A percentile compares a stretch with the other conserved stretches of the same genome.
Evolutionary conservation across 2,113 vertebrate genomes (phyloP).

Genomic region (Rhineura floridana): DNA sequence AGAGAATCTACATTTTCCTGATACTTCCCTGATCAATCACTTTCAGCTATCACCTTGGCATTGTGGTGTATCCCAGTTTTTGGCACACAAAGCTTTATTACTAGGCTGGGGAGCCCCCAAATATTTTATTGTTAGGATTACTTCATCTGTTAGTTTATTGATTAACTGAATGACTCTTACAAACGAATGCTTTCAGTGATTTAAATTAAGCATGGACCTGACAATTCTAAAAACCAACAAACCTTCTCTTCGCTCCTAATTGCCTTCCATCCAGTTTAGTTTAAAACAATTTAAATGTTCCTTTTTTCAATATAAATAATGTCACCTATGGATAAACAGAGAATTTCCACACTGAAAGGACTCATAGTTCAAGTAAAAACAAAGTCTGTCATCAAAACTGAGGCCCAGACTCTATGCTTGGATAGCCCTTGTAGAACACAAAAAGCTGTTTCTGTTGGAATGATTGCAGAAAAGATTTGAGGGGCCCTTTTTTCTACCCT

Average conservation of each 20-base stretch:
- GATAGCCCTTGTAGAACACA: not conserved
- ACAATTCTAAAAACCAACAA: constrained; percentile 35
- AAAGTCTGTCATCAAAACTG: not conserved
- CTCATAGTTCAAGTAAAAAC: constrained; percentile 2
- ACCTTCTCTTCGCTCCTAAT: constrained; percentile 20
- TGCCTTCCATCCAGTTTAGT: constrained; percentile 24
- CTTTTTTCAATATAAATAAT: constrained; percentile 7
- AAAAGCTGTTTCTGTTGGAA: not conserved
- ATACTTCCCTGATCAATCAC: not conserved
- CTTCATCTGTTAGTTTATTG: not conserved
- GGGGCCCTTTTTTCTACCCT: too few relatives aligned
- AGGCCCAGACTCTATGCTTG: not conserved
- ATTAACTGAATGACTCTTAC: constrained; percentile 43
- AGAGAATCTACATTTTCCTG: constrained; percentile 8
- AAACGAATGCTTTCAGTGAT: not conserved
- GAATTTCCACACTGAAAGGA: not conserved
- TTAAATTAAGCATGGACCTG: constrained; percentile 34
- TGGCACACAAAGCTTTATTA: constrained; percentile 8
- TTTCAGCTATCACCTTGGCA: not conserved
- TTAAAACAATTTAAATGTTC: not conserved
- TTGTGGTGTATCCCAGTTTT: constrained; percentile 12
- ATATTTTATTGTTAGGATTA: constrained; percentile 31
- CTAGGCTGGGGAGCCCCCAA: not conserved
- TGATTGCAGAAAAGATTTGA: not conserved
- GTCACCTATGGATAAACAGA: constrained; percentile 5